Evolutionary conservation across 2,113 vertebrate species (phyloP).

Genomic region (Ictalurus furcatus): DNA sequence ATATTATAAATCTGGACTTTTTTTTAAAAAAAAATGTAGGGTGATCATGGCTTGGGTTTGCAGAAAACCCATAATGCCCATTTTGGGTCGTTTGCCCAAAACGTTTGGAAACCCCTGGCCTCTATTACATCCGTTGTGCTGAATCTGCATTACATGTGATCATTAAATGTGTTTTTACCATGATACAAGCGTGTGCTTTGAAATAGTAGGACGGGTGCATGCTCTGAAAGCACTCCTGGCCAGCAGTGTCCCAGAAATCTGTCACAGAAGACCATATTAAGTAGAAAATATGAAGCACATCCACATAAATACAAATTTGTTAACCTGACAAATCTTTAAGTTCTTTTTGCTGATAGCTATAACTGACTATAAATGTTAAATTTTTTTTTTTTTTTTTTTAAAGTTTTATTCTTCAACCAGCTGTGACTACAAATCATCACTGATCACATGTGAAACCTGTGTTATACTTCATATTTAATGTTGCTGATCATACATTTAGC

Average conservation of each 20-base stretch:
- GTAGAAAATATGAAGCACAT: slow-evolving; percentile 1
- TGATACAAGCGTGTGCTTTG: slow-evolving; percentile 95
- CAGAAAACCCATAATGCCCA: background rate
- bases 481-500: background rate
- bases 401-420: background rate
- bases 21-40: too few species aligned
- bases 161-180: slow-evolving; percentile 75
- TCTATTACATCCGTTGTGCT: background rate
- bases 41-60: background rate
- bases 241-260: slow-evolving; percentile 98
- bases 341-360: background rate
- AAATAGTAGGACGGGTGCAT: slow-evolving; percentile 97
- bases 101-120: background rate
- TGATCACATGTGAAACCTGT: background rate
- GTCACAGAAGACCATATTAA: slow-evolving; percentile 38
- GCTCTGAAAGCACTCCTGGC: slow-evolving; percentile 94
- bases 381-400: too few species aligned
- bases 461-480: background rate
- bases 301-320: background rate
- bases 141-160: background rate
- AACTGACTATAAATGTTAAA: background rate
- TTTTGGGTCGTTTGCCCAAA: background rate
- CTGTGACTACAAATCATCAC: background rate
- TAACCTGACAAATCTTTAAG: background rate
- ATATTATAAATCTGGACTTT: background rate